Base-by-base conservation (phyloP, 1,140 invertebrate genomes). In the Drosophila pachea region DNA sequence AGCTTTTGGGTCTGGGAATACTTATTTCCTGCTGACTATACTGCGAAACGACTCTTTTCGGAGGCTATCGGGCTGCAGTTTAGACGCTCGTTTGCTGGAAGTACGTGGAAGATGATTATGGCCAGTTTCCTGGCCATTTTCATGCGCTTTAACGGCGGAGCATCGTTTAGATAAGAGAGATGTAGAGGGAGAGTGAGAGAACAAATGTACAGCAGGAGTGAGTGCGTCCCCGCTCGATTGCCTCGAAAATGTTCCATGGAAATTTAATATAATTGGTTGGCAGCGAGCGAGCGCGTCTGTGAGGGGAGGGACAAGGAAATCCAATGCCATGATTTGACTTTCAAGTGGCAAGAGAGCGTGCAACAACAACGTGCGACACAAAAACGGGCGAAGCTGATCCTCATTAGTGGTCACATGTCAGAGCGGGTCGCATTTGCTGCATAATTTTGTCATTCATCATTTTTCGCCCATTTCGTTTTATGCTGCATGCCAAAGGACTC, bases 361-460 rank as follows among this genome's bases (percentile, higher is more conserved):
- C 33, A 65, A 45, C 38, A 61, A 53, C 47, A 73, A 22, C 35
- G n/a, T n/a, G n/a, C n/a, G n/a, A n/a, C n/a, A n/a, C n/a, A n/a
- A n/a, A n/a, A 50, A 47, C 9, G 48, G 35, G 35, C 45, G 29
- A 58, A 84, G 81, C 79, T 84, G 76, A 86, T 84, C 79, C 81
- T 84, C 81, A 84, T 84, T 84, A 86, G 79, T 84, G 79, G 79
- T 86, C 79, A 86, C 79, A 84, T 84, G 81, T 84, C 79, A 76
- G 76, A 42, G 43, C 53, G 79, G 77, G 60, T 70, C 73, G 81
- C 79, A 83, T 79, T 83, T 84, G 73, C 81, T 86, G 79, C 79
- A 84, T 84, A 84, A 84, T 84, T 86, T 84, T 84, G 81, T 86
- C 79, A 86, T 84, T 86, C 79, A 84, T 84, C 73, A 84, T 84